phyloP scores from a whole-genome alignment of 2,113 vertebrate species.

The Nerophis ophidion region DNA sequence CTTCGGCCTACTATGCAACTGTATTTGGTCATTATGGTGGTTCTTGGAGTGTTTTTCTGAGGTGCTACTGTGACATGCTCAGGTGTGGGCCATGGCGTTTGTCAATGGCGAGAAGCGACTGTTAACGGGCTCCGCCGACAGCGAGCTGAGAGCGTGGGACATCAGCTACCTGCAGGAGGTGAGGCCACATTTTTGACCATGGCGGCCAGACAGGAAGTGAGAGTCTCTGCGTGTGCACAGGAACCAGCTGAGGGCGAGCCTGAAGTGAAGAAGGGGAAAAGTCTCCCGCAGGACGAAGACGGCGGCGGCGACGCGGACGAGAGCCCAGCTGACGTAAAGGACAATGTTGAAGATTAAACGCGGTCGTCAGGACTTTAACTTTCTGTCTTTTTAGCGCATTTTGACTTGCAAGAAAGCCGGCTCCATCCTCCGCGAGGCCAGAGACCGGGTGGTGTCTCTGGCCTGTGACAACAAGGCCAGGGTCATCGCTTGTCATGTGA shows the following conservation, averaged over 20 bases:
- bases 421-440: slow-evolving; percentile 85
- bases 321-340: slow-evolving; percentile 75
- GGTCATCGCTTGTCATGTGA: slow-evolving; percentile 89
- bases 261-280: slow-evolving; percentile 80
- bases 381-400: slow-evolving; percentile 72
- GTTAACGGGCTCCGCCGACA: slow-evolving; percentile 88
- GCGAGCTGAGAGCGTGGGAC: slow-evolving; percentile 91
- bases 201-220: background rate
- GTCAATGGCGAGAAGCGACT: slow-evolving; percentile 80
- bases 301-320: slow-evolving; percentile 68
- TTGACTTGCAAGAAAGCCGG: slow-evolving; percentile 82
- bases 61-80: background rate
- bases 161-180: slow-evolving; percentile 76
- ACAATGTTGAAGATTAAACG: background rate
- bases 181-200: slow-evolving; percentile 12
- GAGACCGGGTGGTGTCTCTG: slow-evolving; percentile 83
- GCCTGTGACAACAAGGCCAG: slow-evolving; percentile 73
- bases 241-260: slow-evolving; percentile 78
- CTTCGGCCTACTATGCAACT: too few species aligned
- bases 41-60: too few species aligned
- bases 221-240: slow-evolving; percentile 49
- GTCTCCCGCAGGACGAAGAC: slow-evolving; percentile 46
- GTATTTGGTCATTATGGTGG: too few species aligned
- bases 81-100: slow-evolving; percentile 91
- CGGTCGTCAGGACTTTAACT: background rate